These are phyloP conservation scores for Toxostoma redivivum DNA, from an alignment of 2,113 vertebrate genomes.

Conservation along the genomic window DNA sequence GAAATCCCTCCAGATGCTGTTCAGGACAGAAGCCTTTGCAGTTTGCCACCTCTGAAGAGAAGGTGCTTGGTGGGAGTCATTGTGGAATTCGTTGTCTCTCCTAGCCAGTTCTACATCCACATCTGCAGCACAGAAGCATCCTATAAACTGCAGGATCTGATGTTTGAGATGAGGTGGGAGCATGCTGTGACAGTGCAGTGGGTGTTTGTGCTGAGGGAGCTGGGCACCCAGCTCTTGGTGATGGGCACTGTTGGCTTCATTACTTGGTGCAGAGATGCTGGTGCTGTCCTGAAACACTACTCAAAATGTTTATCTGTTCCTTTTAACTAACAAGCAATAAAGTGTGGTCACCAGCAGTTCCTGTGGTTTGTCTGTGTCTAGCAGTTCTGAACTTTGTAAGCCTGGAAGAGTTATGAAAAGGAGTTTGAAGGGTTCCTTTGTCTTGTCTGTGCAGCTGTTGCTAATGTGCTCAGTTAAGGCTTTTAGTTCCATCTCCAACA, in stretches of 20 bases:
- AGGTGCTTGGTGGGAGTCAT: constrained; percentile 76
- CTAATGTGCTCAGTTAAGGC: neutral
- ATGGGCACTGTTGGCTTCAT: neutral
- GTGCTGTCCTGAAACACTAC: neutral
- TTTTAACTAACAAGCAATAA: neutral
- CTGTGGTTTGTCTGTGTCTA: neutral
- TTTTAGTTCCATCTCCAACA: neutral
- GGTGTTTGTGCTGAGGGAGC: neutral
- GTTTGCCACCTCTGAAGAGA: constrained; percentile 63
- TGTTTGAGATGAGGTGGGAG: constrained; percentile 90
- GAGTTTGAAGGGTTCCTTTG: neutral
- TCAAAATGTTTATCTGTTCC: neutral
- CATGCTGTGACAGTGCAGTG: neutral
- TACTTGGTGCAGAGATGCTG: neutral
- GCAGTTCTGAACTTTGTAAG: neutral
- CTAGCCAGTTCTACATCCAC: constrained; percentile 85
- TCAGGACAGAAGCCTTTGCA: constrained; percentile 71
- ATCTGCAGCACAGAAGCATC: constrained; percentile 73
- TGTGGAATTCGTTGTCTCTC: constrained; percentile 81
- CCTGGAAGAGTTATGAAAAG: neutral
- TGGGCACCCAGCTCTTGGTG: neutral
- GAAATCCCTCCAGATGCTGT: constrained; percentile 84
- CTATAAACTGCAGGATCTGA: constrained; percentile 82
- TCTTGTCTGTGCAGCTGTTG: neutral
- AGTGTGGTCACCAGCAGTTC: neutral